A percentile compares a stretch with the other conserved stretches of the same genome.
Evolutionary conservation across 2,888 invertebrate species (phyloP).

Genomic region (Nymphalis urticae): DNA sequence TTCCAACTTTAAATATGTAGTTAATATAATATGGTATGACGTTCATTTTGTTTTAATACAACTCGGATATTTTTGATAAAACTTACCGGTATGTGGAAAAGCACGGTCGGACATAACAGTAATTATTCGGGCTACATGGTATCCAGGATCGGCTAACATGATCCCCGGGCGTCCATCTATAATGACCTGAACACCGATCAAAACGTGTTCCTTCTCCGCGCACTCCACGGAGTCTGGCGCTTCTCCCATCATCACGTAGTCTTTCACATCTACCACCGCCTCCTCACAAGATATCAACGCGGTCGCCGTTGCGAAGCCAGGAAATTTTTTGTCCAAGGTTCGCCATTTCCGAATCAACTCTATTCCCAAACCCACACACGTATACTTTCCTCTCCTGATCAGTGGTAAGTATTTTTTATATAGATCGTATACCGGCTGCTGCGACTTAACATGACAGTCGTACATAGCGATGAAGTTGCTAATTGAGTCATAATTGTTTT

Average conservation of each 20-base stretch:
- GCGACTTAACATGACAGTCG: slow-evolving; percentile 84
- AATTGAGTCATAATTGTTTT: slow-evolving; percentile 94
- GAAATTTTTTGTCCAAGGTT: slow-evolving; percentile 81
- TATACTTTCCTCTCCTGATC: slow-evolving; percentile 89
- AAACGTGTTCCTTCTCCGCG: slow-evolving; percentile 94
- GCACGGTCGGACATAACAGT: slow-evolving; percentile 92
- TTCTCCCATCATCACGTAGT: slow-evolving; percentile 81
- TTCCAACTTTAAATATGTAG: background rate
- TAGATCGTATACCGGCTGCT: slow-evolving; percentile 84
- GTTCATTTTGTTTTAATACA: background rate
- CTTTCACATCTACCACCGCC: slow-evolving; percentile 83
- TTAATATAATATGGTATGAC: background rate
- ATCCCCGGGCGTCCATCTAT: slow-evolving; percentile 88
- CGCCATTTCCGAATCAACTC: slow-evolving; percentile 87
- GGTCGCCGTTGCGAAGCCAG: slow-evolving; percentile 83
- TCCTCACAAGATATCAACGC: slow-evolving; percentile 93
- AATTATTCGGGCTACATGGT: slow-evolving; percentile 92
- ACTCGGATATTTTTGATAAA: background rate
- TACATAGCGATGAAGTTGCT: slow-evolving; percentile 89
- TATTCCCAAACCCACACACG: slow-evolving; percentile 93
- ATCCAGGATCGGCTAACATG: slow-evolving; percentile 93
- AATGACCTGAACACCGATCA: slow-evolving; percentile 88
- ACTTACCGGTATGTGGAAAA: slow-evolving; percentile 91
- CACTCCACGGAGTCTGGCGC: slow-evolving; percentile 81
- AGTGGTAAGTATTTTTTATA: slow-evolving; percentile 90